Evolutionary conservation across 2,797 vertebrate species (phyloP), one percentile per base, ranked within the genome.

Genomic region (Periparus ater): DNA sequence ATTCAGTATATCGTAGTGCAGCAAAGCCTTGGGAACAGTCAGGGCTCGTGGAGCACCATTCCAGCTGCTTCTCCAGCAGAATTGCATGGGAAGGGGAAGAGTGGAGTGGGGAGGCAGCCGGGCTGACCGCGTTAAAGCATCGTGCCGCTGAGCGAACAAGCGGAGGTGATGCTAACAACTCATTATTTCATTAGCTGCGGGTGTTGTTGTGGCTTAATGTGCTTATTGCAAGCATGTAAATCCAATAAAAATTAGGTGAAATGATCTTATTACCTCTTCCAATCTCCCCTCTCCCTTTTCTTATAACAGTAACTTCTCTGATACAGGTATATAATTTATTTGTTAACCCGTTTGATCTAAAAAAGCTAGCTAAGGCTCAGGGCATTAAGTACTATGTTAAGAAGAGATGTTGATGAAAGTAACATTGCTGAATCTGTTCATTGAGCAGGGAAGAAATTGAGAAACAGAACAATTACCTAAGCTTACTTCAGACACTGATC

Each of bases 1-100:
- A 63, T 34, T 29, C 5, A 9, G 2, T 48, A 20, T 45, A 19
- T 51, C 2, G 2, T 19, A 48, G 38, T 20, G 22, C 34, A 40
- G 14, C 13, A 2, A 50, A 66, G 10, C 25, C 51, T 57, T 55
- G 53, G 21, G 30, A 71, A 6, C 5, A 3, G 47, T 16, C 11
- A 17, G 54, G 40, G 40, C n/a, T 90, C 1, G 4, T 11, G 75
- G 47, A 76, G 38, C n/a, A 11, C 18, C 0, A 1, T 1, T 45
- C 53, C 53, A 16, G 51, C 29, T 20, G 26, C 7, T 57, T 48
- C 55, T 65, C 32, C 62, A 3, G 6, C 34, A 19, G 7, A 6
- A 32, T 29, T n/a, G 42, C 30, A 14, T 3, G 13, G 36, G 53
- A 17, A 19, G 40, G 54, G 32, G 8, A 11, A 20, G 25, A 25